These are phyloP conservation scores for Valencia hispanica DNA, from an alignment of 2,797 vertebrate genomes.

Conservation along the genomic window DNA sequence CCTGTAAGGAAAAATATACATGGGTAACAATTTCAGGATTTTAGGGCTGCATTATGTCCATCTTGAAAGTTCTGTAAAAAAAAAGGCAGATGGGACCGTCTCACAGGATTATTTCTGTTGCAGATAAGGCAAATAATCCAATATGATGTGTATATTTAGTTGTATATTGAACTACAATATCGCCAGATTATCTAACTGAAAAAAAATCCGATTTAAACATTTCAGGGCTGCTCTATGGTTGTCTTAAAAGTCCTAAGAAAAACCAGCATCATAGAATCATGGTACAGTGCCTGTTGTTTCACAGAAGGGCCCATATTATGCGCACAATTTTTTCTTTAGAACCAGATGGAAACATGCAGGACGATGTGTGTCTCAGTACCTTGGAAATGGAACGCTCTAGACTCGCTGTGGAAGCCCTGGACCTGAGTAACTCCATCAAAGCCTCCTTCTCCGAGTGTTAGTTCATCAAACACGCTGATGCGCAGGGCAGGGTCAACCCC, in stretches of 20 bases:
- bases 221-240: neutral
- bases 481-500: constrained; percentile 94
- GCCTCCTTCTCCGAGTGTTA: constrained; percentile 85
- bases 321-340: neutral
- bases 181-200: neutral
- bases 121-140: neutral
- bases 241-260: constrained; percentile 20
- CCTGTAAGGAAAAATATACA: neutral
- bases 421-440: constrained; percentile 93
- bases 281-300: neutral
- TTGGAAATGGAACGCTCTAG: constrained; percentile 96
- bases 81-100: neutral
- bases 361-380: constrained; percentile 79
- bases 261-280: constrained; percentile 2
- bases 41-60: neutral
- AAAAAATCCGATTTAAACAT: constrained; percentile 4
- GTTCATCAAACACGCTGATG: constrained; percentile 91
- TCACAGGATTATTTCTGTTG: neutral
- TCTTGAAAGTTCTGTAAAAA: neutral
- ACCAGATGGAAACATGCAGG: constrained; percentile 7
- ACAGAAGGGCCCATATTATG: neutral
- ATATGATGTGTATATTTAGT: neutral
- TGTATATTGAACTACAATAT: neutral
- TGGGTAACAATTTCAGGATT: neutral
- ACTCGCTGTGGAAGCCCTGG: constrained; percentile 94